Conservation (phyloP, 2,888 invertebrate genomes). For the Carcina quercana region DNA sequence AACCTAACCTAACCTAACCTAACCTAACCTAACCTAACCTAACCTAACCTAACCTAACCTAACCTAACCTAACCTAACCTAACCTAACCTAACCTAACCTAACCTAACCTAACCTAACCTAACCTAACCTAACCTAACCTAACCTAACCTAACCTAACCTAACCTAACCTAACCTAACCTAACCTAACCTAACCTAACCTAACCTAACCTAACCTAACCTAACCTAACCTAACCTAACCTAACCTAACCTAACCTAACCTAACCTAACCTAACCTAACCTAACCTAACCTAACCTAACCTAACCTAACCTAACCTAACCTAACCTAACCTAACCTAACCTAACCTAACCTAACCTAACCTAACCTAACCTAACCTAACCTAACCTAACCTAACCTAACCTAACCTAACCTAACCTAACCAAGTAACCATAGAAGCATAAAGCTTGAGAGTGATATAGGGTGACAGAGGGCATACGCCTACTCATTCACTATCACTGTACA, state of each 20-base stretch:
- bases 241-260: conserved; percentile 7
- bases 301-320: conserved; percentile 12
- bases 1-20: conserved; percentile 7
- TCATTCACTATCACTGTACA: no score
- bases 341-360: conserved; percentile 15
- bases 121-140: conserved; percentile 8
- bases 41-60: conserved; percentile 14
- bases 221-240: conserved; percentile 7
- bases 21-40: conserved; percentile 13
- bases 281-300: conserved; percentile 16
- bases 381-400: conserved; percentile 19
- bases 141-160: conserved; percentile 11
- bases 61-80: conserved; percentile 13
- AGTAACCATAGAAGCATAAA: no score
- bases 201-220: conserved; percentile 6
- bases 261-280: conserved; percentile 15
- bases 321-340: conserved; percentile 15
- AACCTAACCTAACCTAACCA: conserved; percentile 18
- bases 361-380: conserved; percentile 19
- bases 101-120: conserved; percentile 5
- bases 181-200: conserved; percentile 11
- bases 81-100: conserved; percentile 10
- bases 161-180: conserved; percentile 12
- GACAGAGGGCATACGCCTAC: no score
- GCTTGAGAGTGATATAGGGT: no score